phyloP scores from a whole-genome alignment of 2,888 invertebrate genomes.

The Chrysodeixis includens region DNA sequence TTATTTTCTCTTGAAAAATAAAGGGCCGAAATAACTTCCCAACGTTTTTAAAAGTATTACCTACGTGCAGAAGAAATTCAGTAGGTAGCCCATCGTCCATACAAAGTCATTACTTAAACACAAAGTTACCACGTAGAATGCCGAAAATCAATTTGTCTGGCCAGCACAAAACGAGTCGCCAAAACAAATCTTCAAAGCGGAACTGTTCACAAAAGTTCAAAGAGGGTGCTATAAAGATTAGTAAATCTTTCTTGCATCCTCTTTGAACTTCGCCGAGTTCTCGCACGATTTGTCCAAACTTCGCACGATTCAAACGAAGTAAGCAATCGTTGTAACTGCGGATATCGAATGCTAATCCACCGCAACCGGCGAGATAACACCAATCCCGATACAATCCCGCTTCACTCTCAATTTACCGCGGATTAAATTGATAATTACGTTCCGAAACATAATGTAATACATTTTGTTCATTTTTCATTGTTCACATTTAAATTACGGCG shows the following conservation, averaged over 20 bases:
- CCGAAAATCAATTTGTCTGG: background rate
- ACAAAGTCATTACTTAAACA: background rate
- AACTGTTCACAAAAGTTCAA: background rate
- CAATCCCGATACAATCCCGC: conserved; percentile 24
- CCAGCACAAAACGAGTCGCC: background rate
- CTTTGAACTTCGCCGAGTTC: background rate
- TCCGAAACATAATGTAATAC: conserved; percentile 35
- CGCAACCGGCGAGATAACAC: conserved; percentile 12
- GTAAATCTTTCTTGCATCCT: conserved; percentile 2
- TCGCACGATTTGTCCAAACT: background rate
- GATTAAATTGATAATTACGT: conserved; percentile 47
- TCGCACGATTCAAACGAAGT: background rate
- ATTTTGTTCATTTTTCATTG: conserved; percentile 32
- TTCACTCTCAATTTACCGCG: conserved; percentile 30
- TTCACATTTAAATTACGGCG: conserved; percentile 19
- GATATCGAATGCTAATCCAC: conserved; percentile 7
- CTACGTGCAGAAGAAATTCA: too few species aligned
- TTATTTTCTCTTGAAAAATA: too few species aligned
- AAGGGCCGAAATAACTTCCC: too few species aligned
- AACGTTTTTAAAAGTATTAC: too few species aligned
- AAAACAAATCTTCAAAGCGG: background rate
- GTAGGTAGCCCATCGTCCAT: too few species aligned
- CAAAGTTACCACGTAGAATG: background rate
- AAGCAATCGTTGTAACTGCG: background rate
- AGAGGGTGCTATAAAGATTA: background rate